phyloP scores from a whole-genome alignment of 2,797 vertebrate species.

The Fundulus diaphanus region DNA sequence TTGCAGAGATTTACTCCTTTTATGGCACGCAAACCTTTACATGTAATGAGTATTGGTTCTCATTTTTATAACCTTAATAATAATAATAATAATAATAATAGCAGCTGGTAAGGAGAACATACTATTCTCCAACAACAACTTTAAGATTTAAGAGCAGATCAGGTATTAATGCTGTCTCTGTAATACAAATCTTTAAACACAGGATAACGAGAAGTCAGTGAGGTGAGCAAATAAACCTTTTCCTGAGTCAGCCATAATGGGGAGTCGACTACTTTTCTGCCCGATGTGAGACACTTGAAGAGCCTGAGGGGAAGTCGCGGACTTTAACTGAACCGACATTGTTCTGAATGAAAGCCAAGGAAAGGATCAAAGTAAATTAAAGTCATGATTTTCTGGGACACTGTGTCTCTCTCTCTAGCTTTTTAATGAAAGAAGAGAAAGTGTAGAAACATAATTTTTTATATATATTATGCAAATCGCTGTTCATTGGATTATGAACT shows the following conservation, averaged over 20 bases:
- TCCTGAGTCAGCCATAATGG: slow-evolving; percentile 45
- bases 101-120: not conserved
- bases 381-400: not conserved
- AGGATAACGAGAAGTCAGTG: slow-evolving; percentile 53
- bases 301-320: slow-evolving; percentile 53
- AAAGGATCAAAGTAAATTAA: slow-evolving; percentile 13
- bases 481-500: not conserved
- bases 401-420: not conserved
- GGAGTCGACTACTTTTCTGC: slow-evolving; percentile 45
- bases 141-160: not conserved
- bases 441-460: not conserved
- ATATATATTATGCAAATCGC: not conserved
- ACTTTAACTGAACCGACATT: slow-evolving; percentile 59
- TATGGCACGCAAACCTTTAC: not conserved
- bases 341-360: slow-evolving; percentile 56
- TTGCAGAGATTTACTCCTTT: not conserved
- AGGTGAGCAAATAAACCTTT: slow-evolving; percentile 61
- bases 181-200: slow-evolving; percentile 35
- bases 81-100: accelerated
- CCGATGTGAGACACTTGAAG: slow-evolving; percentile 33
- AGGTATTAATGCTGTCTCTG: slow-evolving; percentile 19
- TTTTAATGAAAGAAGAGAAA: not conserved
- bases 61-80: not conserved
- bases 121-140: not conserved
- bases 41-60: not conserved